Base-by-base conservation (phyloP, 2,797 vertebrate species). In the Chaenodraco wilsoni region DNA sequence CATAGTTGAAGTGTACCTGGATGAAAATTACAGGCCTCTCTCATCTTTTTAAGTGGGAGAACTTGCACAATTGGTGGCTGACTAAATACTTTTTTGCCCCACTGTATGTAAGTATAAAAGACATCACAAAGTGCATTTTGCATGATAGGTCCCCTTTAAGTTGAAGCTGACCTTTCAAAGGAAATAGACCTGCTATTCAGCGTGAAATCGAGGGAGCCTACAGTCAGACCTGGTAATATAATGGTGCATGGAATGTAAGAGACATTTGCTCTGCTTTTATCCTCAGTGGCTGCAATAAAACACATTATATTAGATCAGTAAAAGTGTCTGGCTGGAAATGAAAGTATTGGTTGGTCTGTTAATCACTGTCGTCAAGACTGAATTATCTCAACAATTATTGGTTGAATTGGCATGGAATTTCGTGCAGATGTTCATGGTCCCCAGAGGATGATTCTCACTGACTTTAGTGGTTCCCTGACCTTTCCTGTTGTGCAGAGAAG, bases 131-230 rank as follows among this genome's bases (percentile, higher is more conserved):
- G 23, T 23, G 23, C 23, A 3, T 23, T 23, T 23, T 23, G 23
- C 23, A 23, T 23, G 23, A 23, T 23, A 23, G 23, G 23, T 23
- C 23, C 23, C 23, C 23, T 23, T 23, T 23, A 59, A 45, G 57
- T 72, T 66, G 55, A 61, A 72, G 57, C 43, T 56, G 61, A 79
- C 73, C 76, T 76, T 63, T 65, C 27, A 66, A 64, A 60, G 54
- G 16, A 71, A 76, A 67, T 37, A 11, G 51, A 69, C 27, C 33
- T 55, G 27, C 46, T 50, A n/a, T 58, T 57, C 56, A 64, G 50
- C 14, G 37, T 69, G 49, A 62, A 68, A 65, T 76, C 48, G 51
- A 50, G 40, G 8, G 33, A 65, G 62, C 43, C 71, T 74, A 16
- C 16, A 43, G 64, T 55, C 41, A 31, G 48, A 65, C 13, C n/a